A percentile compares a stretch with the other conserved stretches of the same genome.
phyloP scores from a whole-genome alignment of 2,888 invertebrate species.

The Drosophila multiciliata region DNA sequence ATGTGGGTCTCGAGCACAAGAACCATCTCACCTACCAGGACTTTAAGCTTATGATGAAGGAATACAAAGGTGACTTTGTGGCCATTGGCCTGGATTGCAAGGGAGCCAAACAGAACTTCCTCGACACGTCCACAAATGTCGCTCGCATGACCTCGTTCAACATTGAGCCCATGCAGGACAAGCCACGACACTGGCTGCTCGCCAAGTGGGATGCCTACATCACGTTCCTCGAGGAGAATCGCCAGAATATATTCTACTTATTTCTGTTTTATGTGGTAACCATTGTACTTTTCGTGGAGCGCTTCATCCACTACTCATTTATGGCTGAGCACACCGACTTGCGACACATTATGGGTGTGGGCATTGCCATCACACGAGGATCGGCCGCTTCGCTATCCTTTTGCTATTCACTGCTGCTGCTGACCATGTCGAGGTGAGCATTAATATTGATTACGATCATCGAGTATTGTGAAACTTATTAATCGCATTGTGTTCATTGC shows the following conservation, averaged over 20 bases:
- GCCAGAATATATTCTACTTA: constrained; percentile 97
- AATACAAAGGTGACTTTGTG: constrained; percentile 97
- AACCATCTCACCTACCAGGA: constrained; percentile 95
- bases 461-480: background rate
- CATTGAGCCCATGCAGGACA: constrained; percentile 92
- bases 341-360: constrained; percentile 98
- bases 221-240: constrained; percentile 97
- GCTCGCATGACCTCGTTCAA: constrained; percentile 98
- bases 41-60: constrained; percentile 98
- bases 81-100: constrained; percentile 97
- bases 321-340: constrained; percentile 98
- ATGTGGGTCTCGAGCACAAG: constrained; percentile 95
- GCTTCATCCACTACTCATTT: constrained; percentile 98
- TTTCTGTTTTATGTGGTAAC: constrained; percentile 98
- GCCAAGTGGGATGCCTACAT: constrained; percentile 94
- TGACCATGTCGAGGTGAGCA: constrained; percentile 92
- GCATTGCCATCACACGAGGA: constrained; percentile 97
- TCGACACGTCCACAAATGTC: constrained; percentile 97
- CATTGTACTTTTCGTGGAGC: constrained; percentile 95
- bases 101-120: constrained; percentile 97
- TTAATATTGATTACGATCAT: background rate
- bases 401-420: constrained; percentile 94
- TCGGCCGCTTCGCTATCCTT: constrained; percentile 97
- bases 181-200: constrained; percentile 89
- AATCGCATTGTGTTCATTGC: constrained; percentile 86